A percentile compares a stretch with the other conserved stretches of the same genome.
Conservation (phyloP, 1,140 invertebrate genomes). For the Trachelipus rathkii region DNA sequence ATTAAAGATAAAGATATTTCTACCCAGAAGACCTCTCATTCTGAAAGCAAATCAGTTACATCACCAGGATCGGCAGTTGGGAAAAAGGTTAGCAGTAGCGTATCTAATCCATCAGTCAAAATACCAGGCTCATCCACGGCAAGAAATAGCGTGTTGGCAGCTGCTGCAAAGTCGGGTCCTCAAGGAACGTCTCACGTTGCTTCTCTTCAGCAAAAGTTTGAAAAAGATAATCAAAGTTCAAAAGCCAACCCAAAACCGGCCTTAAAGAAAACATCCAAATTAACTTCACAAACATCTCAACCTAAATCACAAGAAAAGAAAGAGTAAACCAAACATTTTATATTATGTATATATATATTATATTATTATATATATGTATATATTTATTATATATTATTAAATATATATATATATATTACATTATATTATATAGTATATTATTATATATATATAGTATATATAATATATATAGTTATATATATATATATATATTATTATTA, state of each 20-base stretch:
- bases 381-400: too few relatives aligned
- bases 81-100: conserved; percentile 21
- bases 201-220: conserved; percentile 44
- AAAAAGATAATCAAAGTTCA: conserved; percentile 31
- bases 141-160: conserved; percentile 7
- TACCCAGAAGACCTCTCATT: conserved; percentile 16
- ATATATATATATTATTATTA: too few relatives aligned
- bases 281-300: neutral
- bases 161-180: conserved; percentile 4
- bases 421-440: too few relatives aligned
- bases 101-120: conserved; percentile 16
- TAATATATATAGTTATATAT: too few relatives aligned
- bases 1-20: neutral
- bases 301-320: neutral
- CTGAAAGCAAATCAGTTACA: conserved; percentile 1
- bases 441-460: too few relatives aligned
- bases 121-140: neutral
- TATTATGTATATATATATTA: too few relatives aligned
- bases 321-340: too few relatives aligned
- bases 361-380: too few relatives aligned
- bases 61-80: conserved; percentile 18
- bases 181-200: conserved; percentile 39
- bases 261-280: neutral
- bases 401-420: too few relatives aligned
- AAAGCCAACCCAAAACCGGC: neutral